Conservation (phyloP, 2,797 vertebrate genomes). For the Tragelaphus oryx region DNA sequence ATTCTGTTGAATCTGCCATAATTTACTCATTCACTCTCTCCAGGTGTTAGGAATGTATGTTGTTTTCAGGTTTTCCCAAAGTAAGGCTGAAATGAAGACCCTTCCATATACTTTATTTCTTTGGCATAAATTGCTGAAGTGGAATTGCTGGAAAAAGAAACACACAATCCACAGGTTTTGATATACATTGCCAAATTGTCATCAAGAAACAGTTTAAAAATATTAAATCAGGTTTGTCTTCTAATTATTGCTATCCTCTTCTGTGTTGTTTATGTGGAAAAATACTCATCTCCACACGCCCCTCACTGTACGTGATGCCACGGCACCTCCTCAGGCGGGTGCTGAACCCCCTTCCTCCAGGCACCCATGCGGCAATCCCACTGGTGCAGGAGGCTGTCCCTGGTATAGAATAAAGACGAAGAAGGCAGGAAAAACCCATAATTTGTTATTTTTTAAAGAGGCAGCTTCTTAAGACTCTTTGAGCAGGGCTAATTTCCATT, state of each 20-base stretch:
- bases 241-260: not conserved
- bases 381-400: not conserved
- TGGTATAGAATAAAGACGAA: not conserved
- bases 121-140: not conserved
- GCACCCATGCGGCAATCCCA: not conserved
- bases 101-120: not conserved
- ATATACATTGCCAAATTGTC: not conserved
- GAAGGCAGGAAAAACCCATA: not conserved
- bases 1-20: not conserved
- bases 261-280: no score
- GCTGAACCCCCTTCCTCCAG: not conserved
- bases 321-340: not conserved
- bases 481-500: constrained; percentile 42
- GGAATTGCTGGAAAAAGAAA: not conserved
- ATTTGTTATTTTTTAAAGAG: not conserved
- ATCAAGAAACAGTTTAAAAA: not conserved
- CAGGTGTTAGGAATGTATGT: not conserved
- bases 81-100: not conserved
- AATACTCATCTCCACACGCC: accelerated
- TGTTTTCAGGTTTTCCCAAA: not conserved
- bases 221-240: not conserved
- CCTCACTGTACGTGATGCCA: accelerated
- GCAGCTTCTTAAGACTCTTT: constrained; percentile 27
- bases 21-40: not conserved
- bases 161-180: not conserved